Conservation (phyloP, 1,140 invertebrate genomes). For the Bombus cullumanus region DNA sequence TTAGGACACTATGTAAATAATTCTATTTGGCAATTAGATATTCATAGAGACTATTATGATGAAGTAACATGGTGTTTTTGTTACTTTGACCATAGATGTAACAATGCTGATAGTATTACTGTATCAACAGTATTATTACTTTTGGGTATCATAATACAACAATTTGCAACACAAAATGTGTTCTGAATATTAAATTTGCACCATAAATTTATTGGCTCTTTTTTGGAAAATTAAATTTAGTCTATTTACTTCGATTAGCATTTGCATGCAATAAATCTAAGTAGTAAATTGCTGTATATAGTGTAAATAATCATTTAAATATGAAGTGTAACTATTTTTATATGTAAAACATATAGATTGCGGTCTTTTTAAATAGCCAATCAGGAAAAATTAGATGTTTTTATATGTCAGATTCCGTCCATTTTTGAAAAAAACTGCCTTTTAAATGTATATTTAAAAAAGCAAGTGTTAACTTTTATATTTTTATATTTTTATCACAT, state of each 20-base stretch:
- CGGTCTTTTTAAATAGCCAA: background rate
- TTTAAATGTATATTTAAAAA: conserved; percentile 4
- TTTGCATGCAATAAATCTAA: background rate
- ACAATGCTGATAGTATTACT: conserved; percentile 79
- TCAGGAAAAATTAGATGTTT: background rate
- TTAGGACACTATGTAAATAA: conserved; percentile 95
- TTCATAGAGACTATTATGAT: conserved; percentile 92
- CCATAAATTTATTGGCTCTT: background rate
- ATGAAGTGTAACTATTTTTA: too few species aligned
- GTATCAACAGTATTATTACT: conserved; percentile 65
- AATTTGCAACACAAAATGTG: conserved; percentile 43
- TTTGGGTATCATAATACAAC: conserved; percentile 50
- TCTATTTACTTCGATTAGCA: background rate
- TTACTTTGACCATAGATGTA: conserved; percentile 95
- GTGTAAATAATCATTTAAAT: conserved; percentile 31
- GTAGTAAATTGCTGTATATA: conserved; percentile 15
- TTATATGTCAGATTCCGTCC: conserved; percentile 35
- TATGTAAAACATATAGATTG: background rate
- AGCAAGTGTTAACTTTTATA: background rate
- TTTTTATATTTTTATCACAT: conserved; percentile 15
- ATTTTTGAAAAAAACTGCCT: background rate
- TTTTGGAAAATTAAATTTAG: background rate
- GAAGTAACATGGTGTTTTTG: conserved; percentile 95
- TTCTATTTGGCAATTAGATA: conserved; percentile 92
- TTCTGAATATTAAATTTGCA: background rate